Conservation (phyloP, 2,113 vertebrate species). For the Lamprotornis superbus region DNA sequence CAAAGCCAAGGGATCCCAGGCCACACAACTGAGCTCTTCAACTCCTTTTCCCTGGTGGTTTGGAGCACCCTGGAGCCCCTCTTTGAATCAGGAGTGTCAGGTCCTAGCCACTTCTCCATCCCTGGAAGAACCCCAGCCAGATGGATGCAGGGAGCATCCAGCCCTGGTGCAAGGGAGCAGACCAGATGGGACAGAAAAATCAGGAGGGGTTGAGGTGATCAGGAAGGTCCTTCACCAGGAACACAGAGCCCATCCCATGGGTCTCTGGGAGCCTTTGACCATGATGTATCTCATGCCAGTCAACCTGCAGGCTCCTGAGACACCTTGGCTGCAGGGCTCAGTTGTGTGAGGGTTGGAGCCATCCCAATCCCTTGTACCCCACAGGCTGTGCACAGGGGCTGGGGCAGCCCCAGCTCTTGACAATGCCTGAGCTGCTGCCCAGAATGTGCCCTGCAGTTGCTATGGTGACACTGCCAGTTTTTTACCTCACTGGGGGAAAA, state of each 20-base stretch:
- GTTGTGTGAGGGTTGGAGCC: background rate
- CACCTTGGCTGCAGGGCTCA: background rate
- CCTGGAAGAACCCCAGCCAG: background rate
- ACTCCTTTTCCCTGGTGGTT: background rate
- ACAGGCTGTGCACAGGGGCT: background rate
- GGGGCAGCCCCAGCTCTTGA: background rate
- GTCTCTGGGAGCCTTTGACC: background rate
- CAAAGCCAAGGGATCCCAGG: background rate
- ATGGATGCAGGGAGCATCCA: background rate
- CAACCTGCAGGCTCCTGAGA: background rate
- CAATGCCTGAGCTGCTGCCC: background rate
- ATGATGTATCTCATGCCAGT: rapidly evolving
- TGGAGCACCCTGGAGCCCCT: background rate
- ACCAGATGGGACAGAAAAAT: background rate
- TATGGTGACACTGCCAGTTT: slow-evolving; percentile 60
- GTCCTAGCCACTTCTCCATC: background rate
- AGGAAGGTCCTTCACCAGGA: background rate
- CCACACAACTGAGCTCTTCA: background rate
- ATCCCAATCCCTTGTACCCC: background rate
- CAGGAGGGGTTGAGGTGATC: background rate
- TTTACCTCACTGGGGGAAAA: slow-evolving; percentile 44
- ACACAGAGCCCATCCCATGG: rapidly evolving
- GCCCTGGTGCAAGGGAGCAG: background rate
- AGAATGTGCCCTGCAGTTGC: slow-evolving; percentile 64
- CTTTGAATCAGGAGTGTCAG: background rate